Percentiles rank a stretch among this genome's conserved stretches.
Evolutionary conservation across 2,888 invertebrate species (phyloP).

Genomic region (Tipula unca): DNA sequence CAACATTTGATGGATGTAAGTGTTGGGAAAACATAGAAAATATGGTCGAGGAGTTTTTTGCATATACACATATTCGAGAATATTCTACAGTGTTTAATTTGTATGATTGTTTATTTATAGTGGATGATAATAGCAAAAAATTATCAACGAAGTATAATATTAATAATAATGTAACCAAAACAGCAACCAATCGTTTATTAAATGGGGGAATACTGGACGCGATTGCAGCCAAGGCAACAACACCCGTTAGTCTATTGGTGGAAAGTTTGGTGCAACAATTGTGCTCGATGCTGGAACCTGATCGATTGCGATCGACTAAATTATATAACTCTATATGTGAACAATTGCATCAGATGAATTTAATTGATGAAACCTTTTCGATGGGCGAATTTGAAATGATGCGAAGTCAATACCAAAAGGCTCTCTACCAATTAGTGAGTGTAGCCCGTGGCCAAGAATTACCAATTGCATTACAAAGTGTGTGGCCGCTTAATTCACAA

Average conservation of each 20-base stretch:
- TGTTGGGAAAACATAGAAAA: background rate
- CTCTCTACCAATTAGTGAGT: conserved; percentile 54
- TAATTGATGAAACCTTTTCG: conserved; percentile 61
- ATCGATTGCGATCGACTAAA: conserved; percentile 48
- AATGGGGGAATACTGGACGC: conserved; percentile 24
- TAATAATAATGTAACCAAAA: background rate
- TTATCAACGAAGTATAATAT: background rate
- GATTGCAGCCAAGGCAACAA: conserved; percentile 38
- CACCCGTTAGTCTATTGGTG: conserved; percentile 58
- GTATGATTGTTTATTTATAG: background rate
- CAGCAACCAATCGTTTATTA: background rate
- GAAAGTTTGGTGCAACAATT: conserved; percentile 62
- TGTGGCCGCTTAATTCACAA: conserved; percentile 47
- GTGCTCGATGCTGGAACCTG: conserved; percentile 55
- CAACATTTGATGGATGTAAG: conserved; percentile 37
- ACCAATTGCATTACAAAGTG: conserved; percentile 43
- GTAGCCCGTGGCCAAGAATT: conserved; percentile 50
- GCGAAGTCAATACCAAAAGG: conserved; percentile 58
- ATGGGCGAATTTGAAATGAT: conserved; percentile 62
- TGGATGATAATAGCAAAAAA: background rate
- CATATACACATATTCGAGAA: background rate
- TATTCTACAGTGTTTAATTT: conserved; percentile 19
- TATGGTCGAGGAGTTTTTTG: background rate
- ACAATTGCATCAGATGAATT: conserved; percentile 56
- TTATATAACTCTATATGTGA: conserved; percentile 60